Conservation (phyloP, 1,140 invertebrate genomes). For the Drosophila nikananu region DNA sequence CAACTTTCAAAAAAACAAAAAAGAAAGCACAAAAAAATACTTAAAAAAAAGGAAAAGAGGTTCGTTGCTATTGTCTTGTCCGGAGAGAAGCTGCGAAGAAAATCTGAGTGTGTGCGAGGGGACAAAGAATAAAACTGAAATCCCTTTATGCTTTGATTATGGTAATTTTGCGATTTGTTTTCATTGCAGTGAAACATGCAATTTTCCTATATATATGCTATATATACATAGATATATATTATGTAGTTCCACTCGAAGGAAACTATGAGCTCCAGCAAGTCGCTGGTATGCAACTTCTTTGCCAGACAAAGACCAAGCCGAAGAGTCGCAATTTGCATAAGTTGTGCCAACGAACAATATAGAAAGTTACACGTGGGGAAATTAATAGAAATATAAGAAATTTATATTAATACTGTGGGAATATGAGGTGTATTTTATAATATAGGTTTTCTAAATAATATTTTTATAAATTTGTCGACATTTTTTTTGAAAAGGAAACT, state of each 20-base stretch:
- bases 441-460: too few species aligned
- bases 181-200: slow-evolving; percentile 74
- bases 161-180: slow-evolving; percentile 77
- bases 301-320: slow-evolving; percentile 58
- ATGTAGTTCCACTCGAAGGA: slow-evolving; percentile 35
- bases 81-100: slow-evolving; percentile 12
- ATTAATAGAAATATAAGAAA: neutral
- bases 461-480: rapidly evolving
- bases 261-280: slow-evolving; percentile 46
- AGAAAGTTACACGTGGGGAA: slow-evolving; percentile 6
- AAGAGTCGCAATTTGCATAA: slow-evolving; percentile 62
- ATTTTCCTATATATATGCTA: slow-evolving; percentile 60
- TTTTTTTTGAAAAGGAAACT: neutral
- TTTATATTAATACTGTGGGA: neutral
- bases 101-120: slow-evolving; percentile 16
- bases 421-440: neutral
- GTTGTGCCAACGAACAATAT: slow-evolving; percentile 48
- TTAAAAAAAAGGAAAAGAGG: slow-evolving; percentile 15
- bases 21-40: slow-evolving; percentile 11
- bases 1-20: slow-evolving; percentile 44
- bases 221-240: slow-evolving; percentile 35
- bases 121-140: slow-evolving; percentile 44
- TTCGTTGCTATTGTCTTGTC: slow-evolving; percentile 40
- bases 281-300: slow-evolving; percentile 57
- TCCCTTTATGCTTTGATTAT: slow-evolving; percentile 75